Conservation (phyloP, 2,797 vertebrate species). For the Chrosomus eos region DNA sequence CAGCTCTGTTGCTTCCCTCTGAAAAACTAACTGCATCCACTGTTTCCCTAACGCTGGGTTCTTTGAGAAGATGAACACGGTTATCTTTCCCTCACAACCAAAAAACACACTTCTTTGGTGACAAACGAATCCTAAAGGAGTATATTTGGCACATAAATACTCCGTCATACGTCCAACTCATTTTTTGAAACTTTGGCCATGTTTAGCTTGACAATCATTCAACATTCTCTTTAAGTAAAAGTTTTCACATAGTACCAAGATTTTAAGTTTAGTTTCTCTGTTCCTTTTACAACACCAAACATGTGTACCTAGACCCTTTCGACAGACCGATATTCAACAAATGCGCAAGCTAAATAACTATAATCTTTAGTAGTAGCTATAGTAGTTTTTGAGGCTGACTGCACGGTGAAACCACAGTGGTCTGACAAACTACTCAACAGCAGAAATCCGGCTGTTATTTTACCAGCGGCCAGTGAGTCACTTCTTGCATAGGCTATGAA, state of each 20-base stretch:
- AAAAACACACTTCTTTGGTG: no score
- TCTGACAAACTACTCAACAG: constrained; percentile 19
- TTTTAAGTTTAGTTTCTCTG: not conserved
- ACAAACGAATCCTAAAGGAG: no score
- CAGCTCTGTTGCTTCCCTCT: no score
- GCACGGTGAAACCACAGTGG: not conserved
- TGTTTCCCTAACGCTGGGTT: no score
- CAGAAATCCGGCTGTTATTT: constrained; percentile 13
- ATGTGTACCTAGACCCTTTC: not conserved
- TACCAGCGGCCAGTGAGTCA: constrained; percentile 20
- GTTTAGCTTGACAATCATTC: no score
- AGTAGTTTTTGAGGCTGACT: constrained; percentile 1
- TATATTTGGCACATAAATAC: no score
- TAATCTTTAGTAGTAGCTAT: not conserved
- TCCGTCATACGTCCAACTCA: no score
- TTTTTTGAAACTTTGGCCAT: no score
- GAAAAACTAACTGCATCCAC: no score
- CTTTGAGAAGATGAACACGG: no score
- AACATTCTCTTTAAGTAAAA: not conserved
- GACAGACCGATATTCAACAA: not conserved
- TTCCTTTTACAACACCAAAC: not conserved
- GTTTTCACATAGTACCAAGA: not conserved
- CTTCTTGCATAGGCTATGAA: constrained; percentile 44
- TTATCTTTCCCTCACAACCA: no score
- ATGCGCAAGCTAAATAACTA: not conserved